A percentile compares a stretch with the other conserved stretches of the same genome.
These are phyloP conservation scores for Gobio gobio DNA, from an alignment of 2,113 vertebrate species.

Conservation along the genomic window DNA sequence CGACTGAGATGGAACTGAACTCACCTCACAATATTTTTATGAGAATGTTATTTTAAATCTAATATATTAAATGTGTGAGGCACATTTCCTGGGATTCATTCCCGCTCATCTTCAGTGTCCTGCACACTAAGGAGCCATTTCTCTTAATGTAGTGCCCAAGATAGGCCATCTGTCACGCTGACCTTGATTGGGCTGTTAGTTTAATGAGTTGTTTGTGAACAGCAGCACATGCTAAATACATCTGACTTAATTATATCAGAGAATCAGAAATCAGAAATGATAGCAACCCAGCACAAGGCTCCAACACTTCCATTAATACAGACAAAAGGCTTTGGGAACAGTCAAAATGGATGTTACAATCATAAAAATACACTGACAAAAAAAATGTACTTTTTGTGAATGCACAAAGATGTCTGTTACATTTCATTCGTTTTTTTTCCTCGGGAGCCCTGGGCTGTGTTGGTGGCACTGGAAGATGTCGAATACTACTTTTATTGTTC, in stretches of 20 bases:
- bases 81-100: not conserved
- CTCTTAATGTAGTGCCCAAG: constrained; percentile 24
- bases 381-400: not conserved
- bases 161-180: constrained; percentile 12
- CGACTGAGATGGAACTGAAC: not conserved
- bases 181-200: constrained; percentile 17
- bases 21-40: not conserved
- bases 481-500: constrained; percentile 14
- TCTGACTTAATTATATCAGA: constrained; percentile 26
- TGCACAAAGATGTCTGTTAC: not conserved
- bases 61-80: not conserved
- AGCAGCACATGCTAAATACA: not conserved
- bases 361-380: constrained; percentile 6
- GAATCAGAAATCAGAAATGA: not conserved
- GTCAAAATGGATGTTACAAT: constrained; percentile 16
- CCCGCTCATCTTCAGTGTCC: not conserved
- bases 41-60: not conserved
- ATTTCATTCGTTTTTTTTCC: not conserved
- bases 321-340: not conserved
- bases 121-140: not conserved
- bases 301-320: not conserved
- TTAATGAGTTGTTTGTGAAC: constrained; percentile 34
- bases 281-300: constrained; percentile 38
- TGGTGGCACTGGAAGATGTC: constrained; percentile 6
- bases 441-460: constrained; percentile 34